Evolutionary conservation across 2,797 vertebrate genomes (phyloP).

Genomic region (Molothrus ater): DNA sequence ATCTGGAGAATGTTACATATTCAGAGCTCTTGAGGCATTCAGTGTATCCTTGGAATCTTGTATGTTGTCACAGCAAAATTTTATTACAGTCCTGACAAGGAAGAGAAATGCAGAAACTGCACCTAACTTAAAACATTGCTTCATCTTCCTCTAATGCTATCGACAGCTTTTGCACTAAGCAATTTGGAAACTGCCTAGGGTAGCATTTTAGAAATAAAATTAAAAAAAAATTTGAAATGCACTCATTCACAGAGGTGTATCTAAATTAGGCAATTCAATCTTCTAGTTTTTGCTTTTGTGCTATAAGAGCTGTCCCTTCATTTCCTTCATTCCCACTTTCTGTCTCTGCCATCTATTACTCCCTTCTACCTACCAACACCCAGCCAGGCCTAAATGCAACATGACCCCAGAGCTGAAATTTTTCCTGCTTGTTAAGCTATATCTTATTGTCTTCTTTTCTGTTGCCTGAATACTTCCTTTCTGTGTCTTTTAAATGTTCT

Average conservation of each 20-base stretch:
- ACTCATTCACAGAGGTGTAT: not conserved
- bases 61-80: not conserved
- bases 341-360: not conserved
- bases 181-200: not conserved
- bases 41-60: not conserved
- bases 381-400: not conserved
- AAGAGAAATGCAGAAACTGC: not conserved
- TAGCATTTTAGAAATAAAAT: not conserved
- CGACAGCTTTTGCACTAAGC: not conserved
- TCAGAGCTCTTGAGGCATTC: not conserved
- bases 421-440: not conserved
- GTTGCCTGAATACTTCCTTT: not conserved
- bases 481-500: not conserved
- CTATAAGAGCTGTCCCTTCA: not conserved
- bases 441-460: not conserved
- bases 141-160: not conserved
- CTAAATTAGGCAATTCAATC: not conserved
- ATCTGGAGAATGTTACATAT: conserved; percentile 2
- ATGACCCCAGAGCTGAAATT: not conserved
- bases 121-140: not conserved
- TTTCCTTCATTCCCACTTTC: not conserved
- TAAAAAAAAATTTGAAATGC: not conserved
- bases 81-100: not conserved
- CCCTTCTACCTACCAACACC: not conserved
- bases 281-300: not conserved